Percentiles rank a stretch among this genome's conserved stretches.
Conservation (phyloP, 2,888 invertebrate species). For the Polyommatus iphigenia region DNA sequence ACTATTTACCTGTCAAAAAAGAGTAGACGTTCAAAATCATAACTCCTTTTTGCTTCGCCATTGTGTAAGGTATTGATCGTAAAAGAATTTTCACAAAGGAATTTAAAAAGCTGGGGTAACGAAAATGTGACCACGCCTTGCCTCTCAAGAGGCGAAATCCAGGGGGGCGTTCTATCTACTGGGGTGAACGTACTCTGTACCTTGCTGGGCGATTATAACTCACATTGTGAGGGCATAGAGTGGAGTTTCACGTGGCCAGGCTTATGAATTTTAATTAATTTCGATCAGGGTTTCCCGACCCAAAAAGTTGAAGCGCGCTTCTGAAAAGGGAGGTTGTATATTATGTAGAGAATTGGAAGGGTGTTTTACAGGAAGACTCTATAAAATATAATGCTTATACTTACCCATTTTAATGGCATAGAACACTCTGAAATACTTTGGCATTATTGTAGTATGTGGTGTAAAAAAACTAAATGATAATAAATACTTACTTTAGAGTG, state of each 20-base stretch:
- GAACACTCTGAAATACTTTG: too few relatives aligned
- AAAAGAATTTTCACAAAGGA: background rate
- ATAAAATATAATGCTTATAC: background rate
- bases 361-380: background rate
- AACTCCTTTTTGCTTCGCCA: too few relatives aligned
- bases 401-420: background rate
- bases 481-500: too few relatives aligned
- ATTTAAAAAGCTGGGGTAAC: background rate
- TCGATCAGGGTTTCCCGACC: slow-evolving; percentile 3
- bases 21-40: background rate
- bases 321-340: background rate
- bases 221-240: background rate
- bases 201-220: background rate
- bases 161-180: slow-evolving; percentile 13
- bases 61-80: background rate
- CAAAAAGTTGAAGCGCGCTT: background rate
- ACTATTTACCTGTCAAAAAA: background rate
- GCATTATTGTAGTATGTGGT: too few relatives aligned
- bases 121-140: slow-evolving; percentile 8
- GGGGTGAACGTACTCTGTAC: slow-evolving; percentile 6
- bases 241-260: background rate
- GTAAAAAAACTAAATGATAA: too few relatives aligned
- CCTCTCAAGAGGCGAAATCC: background rate
- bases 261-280: slow-evolving; percentile 15
- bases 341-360: background rate